Evolutionary conservation across 2,797 vertebrate species (phyloP), one percentile per base, ranked within the genome.

Genomic region (Rhinoraja longicauda): DNA sequence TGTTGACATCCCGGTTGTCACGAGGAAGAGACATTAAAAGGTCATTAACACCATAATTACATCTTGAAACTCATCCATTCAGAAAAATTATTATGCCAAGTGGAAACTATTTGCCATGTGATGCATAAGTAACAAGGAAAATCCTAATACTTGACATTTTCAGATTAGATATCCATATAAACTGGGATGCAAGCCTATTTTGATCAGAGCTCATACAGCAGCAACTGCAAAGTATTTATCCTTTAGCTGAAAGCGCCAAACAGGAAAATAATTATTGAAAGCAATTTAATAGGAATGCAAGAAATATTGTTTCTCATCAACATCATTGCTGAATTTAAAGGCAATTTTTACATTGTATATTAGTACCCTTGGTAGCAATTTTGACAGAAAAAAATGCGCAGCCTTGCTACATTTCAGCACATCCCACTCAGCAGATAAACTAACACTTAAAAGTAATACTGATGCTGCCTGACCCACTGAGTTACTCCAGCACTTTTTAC

Each of bases 11-110:
- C n/a, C 36, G 32, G 17, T 67, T 67, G 84, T 88, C 59, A 67
- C 24, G 84, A 67, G n/a, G 62, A 88, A 88, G 84, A 88, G 17
- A 88, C 59, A 64, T 17, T 88, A 67, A 88, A n/a, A 88, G 84
- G 62, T 88, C 84, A 67, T 88, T 67, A 88, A 67, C 36, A 88
- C 84, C 62, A 64, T 88, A 88, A 88, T 36, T 88, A 59, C 59
- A 67, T 88, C 62, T 88, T 67, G 59, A 88, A 88, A 64, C 62
- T 64, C n/a, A 88, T 88, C 84, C 84, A 88, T 67, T 67, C 84
- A 88, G 84, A 88, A 88, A 88, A 88, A 88, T 12, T 62, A 88
- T 88, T 64, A 67, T 67, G n/a, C 84, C 84, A 88, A 88, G 62
- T 67, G 62, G n/a, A 88, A 88, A 88, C 8, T 6, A 88, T 88